A percentile compares a stretch with the other conserved stretches of the same genome.
Conservation (phyloP, 2,797 vertebrate species). For the Phylloscopus collybita region DNA sequence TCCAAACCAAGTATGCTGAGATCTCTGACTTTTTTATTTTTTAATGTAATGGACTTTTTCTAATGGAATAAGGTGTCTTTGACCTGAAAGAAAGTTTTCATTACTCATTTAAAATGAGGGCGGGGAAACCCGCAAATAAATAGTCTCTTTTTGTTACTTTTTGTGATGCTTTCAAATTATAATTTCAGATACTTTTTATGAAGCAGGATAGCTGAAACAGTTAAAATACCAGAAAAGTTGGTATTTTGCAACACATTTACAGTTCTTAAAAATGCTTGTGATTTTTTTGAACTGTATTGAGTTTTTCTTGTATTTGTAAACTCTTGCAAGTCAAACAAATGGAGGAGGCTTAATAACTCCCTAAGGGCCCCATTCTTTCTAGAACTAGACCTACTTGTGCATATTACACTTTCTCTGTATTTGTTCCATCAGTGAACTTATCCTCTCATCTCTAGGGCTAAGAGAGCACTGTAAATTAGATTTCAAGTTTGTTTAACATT, state of each 20-base stretch:
- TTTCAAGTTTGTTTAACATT: background rate
- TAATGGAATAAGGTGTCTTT: background rate
- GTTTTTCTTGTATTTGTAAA: background rate
- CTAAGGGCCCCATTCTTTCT: background rate
- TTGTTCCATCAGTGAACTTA: background rate
- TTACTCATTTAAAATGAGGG: background rate
- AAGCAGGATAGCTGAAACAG: background rate
- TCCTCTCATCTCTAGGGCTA: background rate
- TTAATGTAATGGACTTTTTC: background rate
- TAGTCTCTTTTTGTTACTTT: background rate
- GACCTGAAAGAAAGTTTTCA: background rate
- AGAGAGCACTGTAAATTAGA: background rate
- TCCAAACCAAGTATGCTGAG: background rate
- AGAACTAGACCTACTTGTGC: background rate
- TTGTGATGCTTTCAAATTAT: background rate
- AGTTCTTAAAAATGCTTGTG: background rate
- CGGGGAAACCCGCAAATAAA: fast-evolving
- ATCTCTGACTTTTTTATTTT: background rate
- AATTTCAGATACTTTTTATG: background rate
- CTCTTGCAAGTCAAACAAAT: background rate
- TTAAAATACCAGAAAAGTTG: background rate
- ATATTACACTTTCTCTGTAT: background rate
- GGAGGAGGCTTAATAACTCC: background rate
- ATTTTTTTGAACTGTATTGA: background rate
- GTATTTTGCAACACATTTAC: background rate